Percentiles rank a stretch among this genome's conserved stretches.
Conservation (phyloP, 2,113 vertebrate species). For the Aphyosemion australe region DNA sequence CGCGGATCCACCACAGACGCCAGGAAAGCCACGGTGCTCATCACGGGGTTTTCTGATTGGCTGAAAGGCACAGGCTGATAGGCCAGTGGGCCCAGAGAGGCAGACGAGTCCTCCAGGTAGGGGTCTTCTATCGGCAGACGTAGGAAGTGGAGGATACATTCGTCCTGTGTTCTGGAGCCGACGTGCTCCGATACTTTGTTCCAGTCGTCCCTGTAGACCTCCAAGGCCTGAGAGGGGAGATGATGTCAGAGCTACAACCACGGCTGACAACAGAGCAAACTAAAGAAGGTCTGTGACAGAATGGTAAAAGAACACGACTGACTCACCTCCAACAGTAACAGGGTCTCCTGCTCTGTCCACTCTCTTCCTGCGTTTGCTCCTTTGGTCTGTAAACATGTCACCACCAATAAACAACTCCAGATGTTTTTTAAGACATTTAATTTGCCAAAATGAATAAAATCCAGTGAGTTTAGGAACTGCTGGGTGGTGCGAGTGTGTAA, state of each 20-base stretch:
- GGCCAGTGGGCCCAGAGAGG: conserved; percentile 91
- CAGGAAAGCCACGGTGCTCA: conserved; percentile 97
- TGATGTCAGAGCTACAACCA: neutral
- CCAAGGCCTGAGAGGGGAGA: conserved; percentile 83
- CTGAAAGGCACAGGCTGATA: conserved; percentile 97
- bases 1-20: conserved; percentile 95
- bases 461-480: neutral
- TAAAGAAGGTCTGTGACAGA: neutral
- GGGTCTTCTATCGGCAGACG: conserved; percentile 96
- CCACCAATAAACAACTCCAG: neutral
- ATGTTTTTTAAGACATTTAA: too few species aligned
- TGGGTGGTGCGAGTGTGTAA: neutral
- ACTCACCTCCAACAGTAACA: conserved; percentile 90
- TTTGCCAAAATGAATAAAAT: too few species aligned
- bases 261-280: neutral
- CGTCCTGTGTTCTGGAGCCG: conserved; percentile 95
- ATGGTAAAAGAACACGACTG: neutral
- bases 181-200: conserved; percentile 98
- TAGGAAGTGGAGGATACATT: conserved; percentile 96
- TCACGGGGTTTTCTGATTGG: conserved; percentile 97
- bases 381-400: conserved; percentile 83
- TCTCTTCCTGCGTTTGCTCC: conserved; percentile 92
- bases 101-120: conserved; percentile 92
- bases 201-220: conserved; percentile 99
- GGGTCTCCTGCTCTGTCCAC: conserved; percentile 96